A percentile compares a stretch with the other conserved stretches of the same genome.
phyloP scores from a whole-genome alignment of 2,113 vertebrate genomes.

The Lagopus muta region DNA sequence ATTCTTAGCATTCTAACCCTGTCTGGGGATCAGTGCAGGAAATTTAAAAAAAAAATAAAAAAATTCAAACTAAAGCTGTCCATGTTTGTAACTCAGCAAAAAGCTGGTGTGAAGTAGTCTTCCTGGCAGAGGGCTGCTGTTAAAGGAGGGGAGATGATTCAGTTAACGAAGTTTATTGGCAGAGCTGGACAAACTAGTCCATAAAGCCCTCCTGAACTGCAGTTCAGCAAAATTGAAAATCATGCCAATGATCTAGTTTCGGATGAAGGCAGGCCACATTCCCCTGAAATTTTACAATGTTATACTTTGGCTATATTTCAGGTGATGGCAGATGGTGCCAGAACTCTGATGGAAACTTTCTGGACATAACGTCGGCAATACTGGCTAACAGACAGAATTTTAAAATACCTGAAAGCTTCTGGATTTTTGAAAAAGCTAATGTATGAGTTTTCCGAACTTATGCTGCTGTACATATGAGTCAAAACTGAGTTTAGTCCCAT shows the following conservation, averaged over 20 bases:
- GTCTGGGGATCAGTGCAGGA: rapidly evolving
- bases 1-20: neutral
- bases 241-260: neutral
- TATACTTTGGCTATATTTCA: neutral
- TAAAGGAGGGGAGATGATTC: neutral
- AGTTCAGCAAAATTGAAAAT: neutral
- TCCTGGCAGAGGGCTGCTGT: neutral
- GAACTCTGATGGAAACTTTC: neutral
- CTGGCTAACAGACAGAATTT: neutral
- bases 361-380: neutral
- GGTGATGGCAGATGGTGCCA: neutral
- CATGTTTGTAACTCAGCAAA: neutral
- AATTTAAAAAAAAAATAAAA: neutral
- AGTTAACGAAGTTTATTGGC: neutral
- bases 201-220: neutral
- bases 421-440: neutral
- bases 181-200: neutral
- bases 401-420: neutral
- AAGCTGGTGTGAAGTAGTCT: neutral
- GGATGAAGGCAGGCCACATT: neutral
- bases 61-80: neutral
- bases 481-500: neutral
- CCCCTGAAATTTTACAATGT: neutral
- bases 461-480: neutral
- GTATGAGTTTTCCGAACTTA: neutral